phyloP scores from a whole-genome alignment of 1,140 invertebrate species.

The Drosophila saltans region DNA sequence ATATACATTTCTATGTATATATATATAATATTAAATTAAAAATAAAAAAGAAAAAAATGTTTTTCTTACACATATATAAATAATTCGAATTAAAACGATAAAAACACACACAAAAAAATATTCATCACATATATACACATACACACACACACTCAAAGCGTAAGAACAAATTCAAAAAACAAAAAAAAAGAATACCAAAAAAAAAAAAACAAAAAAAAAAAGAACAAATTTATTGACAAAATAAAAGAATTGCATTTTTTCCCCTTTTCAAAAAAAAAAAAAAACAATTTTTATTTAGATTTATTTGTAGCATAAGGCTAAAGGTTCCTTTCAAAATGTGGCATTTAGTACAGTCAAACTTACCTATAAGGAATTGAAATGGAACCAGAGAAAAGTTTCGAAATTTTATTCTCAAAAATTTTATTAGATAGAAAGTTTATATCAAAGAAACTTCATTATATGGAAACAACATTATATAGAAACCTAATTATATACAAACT shows the following conservation, averaged over 20 bases:
- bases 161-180: slow-evolving; percentile 27
- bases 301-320: too few relatives aligned
- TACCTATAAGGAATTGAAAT: too few relatives aligned
- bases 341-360: too few relatives aligned
- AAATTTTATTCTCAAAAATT: too few relatives aligned
- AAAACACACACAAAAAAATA: slow-evolving; percentile 25
- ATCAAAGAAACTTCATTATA: too few relatives aligned
- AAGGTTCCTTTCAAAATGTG: too few relatives aligned
- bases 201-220: slow-evolving; percentile 45
- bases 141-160: slow-evolving; percentile 27
- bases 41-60: slow-evolving; percentile 20
- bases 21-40: not conserved
- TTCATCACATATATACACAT: not conserved
- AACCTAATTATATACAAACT: too few relatives aligned
- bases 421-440: too few relatives aligned
- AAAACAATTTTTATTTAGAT: not conserved
- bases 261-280: slow-evolving; percentile 58
- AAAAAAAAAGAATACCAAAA: slow-evolving; percentile 41
- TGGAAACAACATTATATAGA: too few relatives aligned
- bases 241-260: slow-evolving; percentile 66
- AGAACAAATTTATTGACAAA: slow-evolving; percentile 68
- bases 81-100: slow-evolving; percentile 18
- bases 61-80: slow-evolving; percentile 13
- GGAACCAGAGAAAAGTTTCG: too few relatives aligned
- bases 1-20: slow-evolving; percentile 3